Conservation (phyloP, 2,797 vertebrate species). For the Harpagifer antarcticus region DNA sequence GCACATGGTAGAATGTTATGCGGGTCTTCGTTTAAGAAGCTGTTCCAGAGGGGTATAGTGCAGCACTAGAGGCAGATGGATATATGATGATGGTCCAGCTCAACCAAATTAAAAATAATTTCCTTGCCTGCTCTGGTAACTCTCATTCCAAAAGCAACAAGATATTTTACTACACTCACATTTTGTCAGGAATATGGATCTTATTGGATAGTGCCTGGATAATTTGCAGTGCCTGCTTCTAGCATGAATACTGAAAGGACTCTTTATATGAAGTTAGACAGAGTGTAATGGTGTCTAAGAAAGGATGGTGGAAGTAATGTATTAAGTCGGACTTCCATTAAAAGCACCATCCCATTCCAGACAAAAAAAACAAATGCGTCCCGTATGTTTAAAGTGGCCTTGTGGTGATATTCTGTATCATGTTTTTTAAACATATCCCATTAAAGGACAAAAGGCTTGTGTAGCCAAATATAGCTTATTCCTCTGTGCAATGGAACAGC, state of each 20-base stretch:
- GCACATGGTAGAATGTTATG: conserved; percentile 5
- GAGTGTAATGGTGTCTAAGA: neutral
- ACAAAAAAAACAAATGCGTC: neutral
- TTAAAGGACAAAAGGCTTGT: neutral
- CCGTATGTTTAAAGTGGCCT: neutral
- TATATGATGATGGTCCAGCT: conserved; percentile 4
- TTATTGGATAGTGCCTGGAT: neutral
- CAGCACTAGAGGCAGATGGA: neutral
- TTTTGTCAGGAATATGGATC: neutral
- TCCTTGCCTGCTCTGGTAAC: neutral
- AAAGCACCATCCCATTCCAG: neutral
- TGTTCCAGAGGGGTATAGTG: neutral
- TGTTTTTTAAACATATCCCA: no score
- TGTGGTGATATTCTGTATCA: neutral
- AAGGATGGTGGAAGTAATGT: neutral
- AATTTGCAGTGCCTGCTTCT: neutral
- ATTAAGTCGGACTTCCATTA: neutral
- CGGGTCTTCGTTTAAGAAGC: neutral
- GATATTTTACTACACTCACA: neutral
- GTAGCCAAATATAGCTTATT: no score
- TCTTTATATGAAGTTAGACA: neutral
- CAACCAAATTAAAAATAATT: neutral
- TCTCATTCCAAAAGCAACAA: neutral
- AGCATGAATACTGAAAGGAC: neutral
- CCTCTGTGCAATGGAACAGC: neutral